Evolutionary conservation across 2,113 vertebrate species (phyloP).

Genomic region (Chionomys nivalis): DNA sequence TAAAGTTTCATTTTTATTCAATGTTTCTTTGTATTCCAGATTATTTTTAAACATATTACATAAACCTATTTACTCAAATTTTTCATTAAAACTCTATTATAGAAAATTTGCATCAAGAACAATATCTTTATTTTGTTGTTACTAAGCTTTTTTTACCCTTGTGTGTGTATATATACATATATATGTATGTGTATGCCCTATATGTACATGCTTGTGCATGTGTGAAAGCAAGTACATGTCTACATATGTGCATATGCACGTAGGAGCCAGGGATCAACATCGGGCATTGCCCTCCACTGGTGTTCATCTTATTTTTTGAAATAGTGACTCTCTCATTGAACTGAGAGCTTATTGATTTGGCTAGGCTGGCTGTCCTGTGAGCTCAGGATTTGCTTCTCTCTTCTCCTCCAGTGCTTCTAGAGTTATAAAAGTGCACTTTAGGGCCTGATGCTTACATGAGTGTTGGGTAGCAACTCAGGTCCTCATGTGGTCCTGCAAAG

Average conservation of each 20-base stretch:
- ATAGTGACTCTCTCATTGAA: neutral
- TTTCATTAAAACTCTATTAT: neutral
- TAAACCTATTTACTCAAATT: conserved; percentile 24
- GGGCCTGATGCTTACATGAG: neutral
- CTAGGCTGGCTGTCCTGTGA: neutral
- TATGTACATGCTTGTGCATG: neutral
- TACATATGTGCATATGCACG: neutral
- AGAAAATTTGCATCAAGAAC: neutral
- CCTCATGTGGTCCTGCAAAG: neutral
- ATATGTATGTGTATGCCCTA: neutral
- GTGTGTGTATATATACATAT: neutral
- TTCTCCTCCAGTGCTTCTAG: neutral
- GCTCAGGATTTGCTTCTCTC: neutral
- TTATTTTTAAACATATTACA: conserved; percentile 25
- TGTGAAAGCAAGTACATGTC: neutral
- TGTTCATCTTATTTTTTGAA: neutral
- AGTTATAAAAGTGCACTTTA: neutral
- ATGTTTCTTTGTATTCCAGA: conserved; percentile 13
- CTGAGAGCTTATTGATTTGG: neutral
- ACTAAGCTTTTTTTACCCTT: neutral
- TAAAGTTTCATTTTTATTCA: conserved; percentile 7
- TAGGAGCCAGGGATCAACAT: neutral
- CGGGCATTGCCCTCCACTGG: neutral
- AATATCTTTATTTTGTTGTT: neutral
- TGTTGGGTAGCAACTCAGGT: neutral